These are phyloP conservation scores for Mythimna ferrago DNA, from an alignment of 2,888 invertebrate species.

Conservation along the genomic window DNA sequence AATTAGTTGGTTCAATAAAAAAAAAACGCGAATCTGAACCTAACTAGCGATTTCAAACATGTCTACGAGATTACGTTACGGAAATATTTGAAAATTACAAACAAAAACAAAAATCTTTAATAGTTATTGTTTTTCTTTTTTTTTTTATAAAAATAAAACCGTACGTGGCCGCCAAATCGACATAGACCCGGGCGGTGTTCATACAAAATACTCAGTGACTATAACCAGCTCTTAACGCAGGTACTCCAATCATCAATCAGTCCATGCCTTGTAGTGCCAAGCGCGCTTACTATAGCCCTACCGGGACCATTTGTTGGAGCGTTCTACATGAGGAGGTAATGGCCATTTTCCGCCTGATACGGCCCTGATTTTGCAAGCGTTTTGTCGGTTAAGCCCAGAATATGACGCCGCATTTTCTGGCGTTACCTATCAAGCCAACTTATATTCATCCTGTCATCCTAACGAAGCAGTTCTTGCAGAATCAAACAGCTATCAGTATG, in stretches of 20 bases:
- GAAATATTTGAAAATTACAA: no score
- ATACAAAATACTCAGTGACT: no score
- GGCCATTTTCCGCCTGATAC: slow-evolving; percentile 43
- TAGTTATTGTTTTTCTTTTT: no score
- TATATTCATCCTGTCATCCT: neutral
- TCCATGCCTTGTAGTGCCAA: slow-evolving; percentile 8
- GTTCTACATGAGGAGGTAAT: slow-evolving; percentile 37
- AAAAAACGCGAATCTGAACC: no score
- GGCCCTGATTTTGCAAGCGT: slow-evolving; percentile 24
- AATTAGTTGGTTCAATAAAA: no score
- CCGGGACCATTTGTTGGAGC: slow-evolving; percentile 25
- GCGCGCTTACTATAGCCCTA: slow-evolving; percentile 21
- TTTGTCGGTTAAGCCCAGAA: slow-evolving; percentile 37
- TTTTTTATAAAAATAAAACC: no score
- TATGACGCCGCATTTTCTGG: slow-evolving; percentile 36
- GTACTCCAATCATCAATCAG: slow-evolving; percentile 41
- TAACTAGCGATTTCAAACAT: no score
- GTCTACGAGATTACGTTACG: no score
- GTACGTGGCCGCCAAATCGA: no score
- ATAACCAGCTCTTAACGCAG: neutral
- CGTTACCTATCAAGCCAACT: neutral
- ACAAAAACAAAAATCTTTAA: no score
- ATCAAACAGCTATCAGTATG: neutral
- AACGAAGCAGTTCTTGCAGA: neutral
- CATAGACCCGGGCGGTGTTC: no score